Base-by-base conservation (phyloP, 2,888 invertebrate species). In the Litoditis marina region DNA sequence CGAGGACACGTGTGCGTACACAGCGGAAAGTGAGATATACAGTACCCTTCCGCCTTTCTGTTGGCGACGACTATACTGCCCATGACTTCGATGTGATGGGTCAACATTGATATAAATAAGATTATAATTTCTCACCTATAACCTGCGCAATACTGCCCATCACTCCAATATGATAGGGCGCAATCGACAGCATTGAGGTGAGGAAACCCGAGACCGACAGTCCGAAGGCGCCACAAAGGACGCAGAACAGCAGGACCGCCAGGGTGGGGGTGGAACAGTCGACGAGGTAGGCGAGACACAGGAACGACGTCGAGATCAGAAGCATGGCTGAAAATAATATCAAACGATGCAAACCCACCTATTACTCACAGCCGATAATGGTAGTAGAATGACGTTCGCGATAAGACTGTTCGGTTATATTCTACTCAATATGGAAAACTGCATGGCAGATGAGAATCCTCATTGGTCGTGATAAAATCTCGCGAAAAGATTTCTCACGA, bases 181-280 rank as follows among this genome's bases (percentile, higher is more conserved):
- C 77, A 8, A 79, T 42, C 1, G 74, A 73, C 13, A 79, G 59
- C 47, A 79, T 56, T 5, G 72, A 69, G 7, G 78, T 79, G 56
- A 74, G 76, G 61, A 79, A 79, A 25, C 79, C 79, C 34, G 77
- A 70, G 30, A 79, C 75, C 1, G 68, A 71, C 19, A 71, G 39
- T 0, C 69, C 70, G 47, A 79, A 77, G 19, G 66, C 70, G 5
- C 61, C 63, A 11, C 69, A 69, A 6, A 77, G 46, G 13, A 52
- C 19, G 51, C 68, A 69, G 2, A 72, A 27, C 30, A 72, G 16
- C 22, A 47, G 0, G 16, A 72, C 54, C 6, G 72, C 62, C 25
- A 66, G 16, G 25, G 47, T 27, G 5, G 71, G 72, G 5, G 61
- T 53, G 30, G 63, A 52, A 36, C 67, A 63, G 49, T 62, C 54